Evolutionary conservation across 2,888 invertebrate species (phyloP).

Genomic region (Octodonta nipae): DNA sequence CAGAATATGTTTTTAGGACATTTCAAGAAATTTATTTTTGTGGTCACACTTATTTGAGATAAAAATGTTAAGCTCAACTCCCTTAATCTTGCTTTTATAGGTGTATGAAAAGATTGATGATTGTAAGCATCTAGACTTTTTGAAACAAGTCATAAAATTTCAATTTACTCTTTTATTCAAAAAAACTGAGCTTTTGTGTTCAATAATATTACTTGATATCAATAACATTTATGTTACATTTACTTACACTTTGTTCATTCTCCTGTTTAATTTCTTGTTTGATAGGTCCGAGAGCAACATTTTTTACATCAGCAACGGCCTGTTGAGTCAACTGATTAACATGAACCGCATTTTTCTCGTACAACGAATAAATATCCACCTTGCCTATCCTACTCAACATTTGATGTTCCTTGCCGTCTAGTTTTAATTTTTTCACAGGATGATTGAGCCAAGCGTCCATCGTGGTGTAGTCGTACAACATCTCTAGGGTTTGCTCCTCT

Average conservation of each 20-base stretch:
- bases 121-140: too few species aligned
- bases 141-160: too few species aligned
- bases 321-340: conserved; percentile 9
- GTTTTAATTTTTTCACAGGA: conserved; percentile 78
- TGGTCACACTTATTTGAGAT: too few species aligned
- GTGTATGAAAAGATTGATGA: too few species aligned
- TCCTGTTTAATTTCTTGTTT: conserved; percentile 52
- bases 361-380: conserved; percentile 32
- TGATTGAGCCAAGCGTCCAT: conserved; percentile 79
- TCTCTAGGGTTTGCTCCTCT: conserved; percentile 64
- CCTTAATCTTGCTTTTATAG: too few species aligned
- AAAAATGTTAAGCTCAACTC: too few species aligned
- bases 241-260: conserved; percentile 23
- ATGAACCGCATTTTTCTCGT: conserved; percentile 25
- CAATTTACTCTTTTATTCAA: too few species aligned
- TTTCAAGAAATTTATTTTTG: too few species aligned
- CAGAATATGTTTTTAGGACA: too few species aligned
- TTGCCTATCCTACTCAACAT: conserved; percentile 31
- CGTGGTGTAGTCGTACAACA: conserved; percentile 79
- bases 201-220: too few species aligned
- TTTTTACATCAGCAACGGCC: conserved; percentile 11
- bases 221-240: too few species aligned
- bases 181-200: too few species aligned
- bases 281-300: conserved; percentile 17
- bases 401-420: conserved; percentile 38